A percentile compares a stretch with the other conserved stretches of the same genome.
Conservation (phyloP, 2,888 invertebrate species). For the Andrena bicolor region DNA sequence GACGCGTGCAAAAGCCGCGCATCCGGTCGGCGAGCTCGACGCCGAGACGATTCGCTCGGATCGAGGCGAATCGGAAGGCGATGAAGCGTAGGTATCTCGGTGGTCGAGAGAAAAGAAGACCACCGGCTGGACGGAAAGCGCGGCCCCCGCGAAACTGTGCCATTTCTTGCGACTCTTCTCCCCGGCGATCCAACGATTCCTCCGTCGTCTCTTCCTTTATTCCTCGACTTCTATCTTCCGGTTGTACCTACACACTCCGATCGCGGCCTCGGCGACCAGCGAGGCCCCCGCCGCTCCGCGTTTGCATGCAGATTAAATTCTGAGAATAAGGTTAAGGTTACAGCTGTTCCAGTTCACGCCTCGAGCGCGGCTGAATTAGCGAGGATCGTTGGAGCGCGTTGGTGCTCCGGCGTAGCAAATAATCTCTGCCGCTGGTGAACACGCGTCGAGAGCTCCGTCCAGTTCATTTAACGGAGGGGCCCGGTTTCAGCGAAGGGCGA, state of each 20-base stretch:
- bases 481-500: not conserved
- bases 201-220: not conserved
- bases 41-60: slow-evolving; percentile 42
- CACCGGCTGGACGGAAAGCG: not conserved
- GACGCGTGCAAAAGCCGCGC: slow-evolving; percentile 38
- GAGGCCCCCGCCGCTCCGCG: not conserved
- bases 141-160: not conserved
- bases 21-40: slow-evolving; percentile 37
- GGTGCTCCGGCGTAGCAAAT: too few relatives aligned
- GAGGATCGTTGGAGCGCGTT: slow-evolving; percentile 36
- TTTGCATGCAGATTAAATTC: slow-evolving; percentile 57
- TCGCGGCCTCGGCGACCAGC: not conserved
- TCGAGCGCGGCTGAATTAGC: slow-evolving; percentile 46
- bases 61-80: slow-evolving; percentile 7
- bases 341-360: slow-evolving; percentile 50
- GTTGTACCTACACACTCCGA: too few relatives aligned
- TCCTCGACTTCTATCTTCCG: not conserved
- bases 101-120: not conserved
- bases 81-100: not conserved
- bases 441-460: too few relatives aligned
- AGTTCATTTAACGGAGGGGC: not conserved
- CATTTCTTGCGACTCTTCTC: not conserved
- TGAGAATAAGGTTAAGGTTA: slow-evolving; percentile 61
- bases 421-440: too few relatives aligned
- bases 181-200: not conserved